Conservation (phyloP, 2,113 vertebrate species). For the Malaclemys terrapin region DNA sequence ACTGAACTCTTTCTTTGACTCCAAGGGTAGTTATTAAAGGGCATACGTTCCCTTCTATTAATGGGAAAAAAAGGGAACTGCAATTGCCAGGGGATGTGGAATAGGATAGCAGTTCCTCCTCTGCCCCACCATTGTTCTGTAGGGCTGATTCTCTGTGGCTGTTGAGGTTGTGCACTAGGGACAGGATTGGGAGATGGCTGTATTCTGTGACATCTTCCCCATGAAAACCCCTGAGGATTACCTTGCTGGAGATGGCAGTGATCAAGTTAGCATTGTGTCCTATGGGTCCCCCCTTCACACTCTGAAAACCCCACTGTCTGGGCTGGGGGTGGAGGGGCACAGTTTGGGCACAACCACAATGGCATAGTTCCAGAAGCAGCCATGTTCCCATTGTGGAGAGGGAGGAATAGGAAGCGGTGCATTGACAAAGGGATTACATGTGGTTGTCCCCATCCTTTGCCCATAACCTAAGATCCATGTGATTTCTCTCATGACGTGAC, state of each 20-base stretch:
- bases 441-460: not conserved
- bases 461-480: not conserved
- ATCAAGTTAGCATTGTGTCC: not conserved
- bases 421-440: not conserved
- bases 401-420: not conserved
- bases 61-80: not conserved
- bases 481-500: not conserved
- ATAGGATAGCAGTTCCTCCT: not conserved
- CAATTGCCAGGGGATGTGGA: not conserved
- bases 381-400: not conserved
- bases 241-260: not conserved
- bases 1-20: constrained; percentile 1
- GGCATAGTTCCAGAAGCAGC: not conserved
- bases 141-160: not conserved
- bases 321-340: not conserved
- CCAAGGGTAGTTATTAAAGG: constrained; percentile 16
- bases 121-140: fast-evolving
- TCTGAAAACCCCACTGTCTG: not conserved
- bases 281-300: not conserved
- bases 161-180: not conserved
- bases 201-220: not conserved
- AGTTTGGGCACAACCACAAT: not conserved
- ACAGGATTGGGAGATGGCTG: fast-evolving
- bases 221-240: not conserved
- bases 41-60: not conserved